Percentiles rank a stretch among this genome's conserved stretches.
Conservation (phyloP, 2,888 invertebrate genomes). For the Limenitis arthemis region DNA sequence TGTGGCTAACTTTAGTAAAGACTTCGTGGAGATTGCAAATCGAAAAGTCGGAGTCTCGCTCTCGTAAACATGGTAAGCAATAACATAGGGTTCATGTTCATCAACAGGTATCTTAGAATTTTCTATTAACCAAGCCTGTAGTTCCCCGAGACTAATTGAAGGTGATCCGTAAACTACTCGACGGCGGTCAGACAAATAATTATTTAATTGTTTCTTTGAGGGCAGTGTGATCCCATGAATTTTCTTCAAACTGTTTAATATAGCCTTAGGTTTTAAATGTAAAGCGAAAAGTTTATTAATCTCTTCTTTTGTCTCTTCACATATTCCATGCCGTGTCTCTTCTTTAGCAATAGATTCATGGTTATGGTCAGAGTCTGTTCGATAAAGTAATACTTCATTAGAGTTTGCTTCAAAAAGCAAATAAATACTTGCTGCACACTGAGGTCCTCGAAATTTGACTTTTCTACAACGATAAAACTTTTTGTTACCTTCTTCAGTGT, state of each 20-base stretch:
- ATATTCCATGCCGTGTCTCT: no score
- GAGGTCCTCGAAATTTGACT: no score
- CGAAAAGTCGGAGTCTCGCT: neutral
- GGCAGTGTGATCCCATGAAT: neutral
- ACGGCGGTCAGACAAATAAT: neutral
- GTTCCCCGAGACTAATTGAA: conserved; percentile 1
- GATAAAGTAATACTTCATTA: no score
- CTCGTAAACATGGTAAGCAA: neutral
- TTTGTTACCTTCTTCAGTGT: no score
- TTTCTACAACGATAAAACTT: no score
- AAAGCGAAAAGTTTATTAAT: no score
- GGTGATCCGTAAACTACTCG: neutral
- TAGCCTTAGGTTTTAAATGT: no score
- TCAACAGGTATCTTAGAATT: neutral
- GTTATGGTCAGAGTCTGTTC: no score
- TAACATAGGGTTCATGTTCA: neutral
- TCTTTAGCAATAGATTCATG: no score
- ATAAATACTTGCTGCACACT: no score
- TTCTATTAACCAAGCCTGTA: neutral
- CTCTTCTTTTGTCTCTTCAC: no score
- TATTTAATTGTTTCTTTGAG: neutral
- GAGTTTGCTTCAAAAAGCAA: no score
- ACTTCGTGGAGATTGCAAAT: neutral
- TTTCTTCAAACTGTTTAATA: neutral
- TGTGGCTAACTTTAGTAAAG: neutral